Evolutionary conservation across 37 sponge, comb jelly and placozoan species (phyloP).

Genomic region (Haliclona indistincta): DNA sequence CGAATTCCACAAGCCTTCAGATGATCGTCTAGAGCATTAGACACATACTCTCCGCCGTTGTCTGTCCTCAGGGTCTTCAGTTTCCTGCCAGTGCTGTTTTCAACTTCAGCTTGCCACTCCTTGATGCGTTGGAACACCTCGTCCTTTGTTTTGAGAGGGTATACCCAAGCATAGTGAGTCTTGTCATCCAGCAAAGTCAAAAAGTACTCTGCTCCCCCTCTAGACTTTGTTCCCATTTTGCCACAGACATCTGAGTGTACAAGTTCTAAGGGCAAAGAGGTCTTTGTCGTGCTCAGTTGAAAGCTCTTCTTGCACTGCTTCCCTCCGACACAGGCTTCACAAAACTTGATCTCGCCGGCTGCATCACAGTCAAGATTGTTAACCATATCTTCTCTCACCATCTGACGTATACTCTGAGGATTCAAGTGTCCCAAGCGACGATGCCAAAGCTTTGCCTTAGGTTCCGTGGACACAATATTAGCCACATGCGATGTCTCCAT

Average conservation of each 20-base stretch:
- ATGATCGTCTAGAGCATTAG: not conserved
- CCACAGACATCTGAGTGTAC: conserved; percentile 23
- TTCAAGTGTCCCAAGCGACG: conserved; percentile 19
- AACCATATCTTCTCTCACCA: conserved; percentile 11
- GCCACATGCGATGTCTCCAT: too few relatives aligned
- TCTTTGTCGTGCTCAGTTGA: not conserved
- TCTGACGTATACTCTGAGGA: not conserved
- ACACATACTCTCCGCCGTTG: conserved; percentile 18
- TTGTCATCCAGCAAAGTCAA: conserved; percentile 39
- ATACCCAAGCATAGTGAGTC: conserved; percentile 31
- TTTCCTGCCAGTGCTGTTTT: not conserved
- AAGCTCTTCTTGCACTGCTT: conserved; percentile 9
- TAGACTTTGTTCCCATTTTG: conserved; percentile 16
- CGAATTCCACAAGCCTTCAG: conserved; percentile 5
- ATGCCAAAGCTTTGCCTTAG: conserved; percentile 12
- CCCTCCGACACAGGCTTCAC: conserved; percentile 21
- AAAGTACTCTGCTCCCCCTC: conserved; percentile 18
- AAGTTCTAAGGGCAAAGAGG: not conserved
- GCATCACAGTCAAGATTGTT: not conserved
- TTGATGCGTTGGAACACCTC: conserved; percentile 9
- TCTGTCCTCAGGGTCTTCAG: not conserved
- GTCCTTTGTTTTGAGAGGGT: conserved; percentile 2
- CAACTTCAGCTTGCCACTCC: conserved; percentile 18
- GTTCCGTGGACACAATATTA: too few relatives aligned
- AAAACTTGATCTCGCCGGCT: conserved; percentile 5